A percentile compares a stretch with the other conserved stretches of the same genome.
phyloP scores from a whole-genome alignment of 1,140 invertebrate species.

The Nomia melanderi region DNA sequence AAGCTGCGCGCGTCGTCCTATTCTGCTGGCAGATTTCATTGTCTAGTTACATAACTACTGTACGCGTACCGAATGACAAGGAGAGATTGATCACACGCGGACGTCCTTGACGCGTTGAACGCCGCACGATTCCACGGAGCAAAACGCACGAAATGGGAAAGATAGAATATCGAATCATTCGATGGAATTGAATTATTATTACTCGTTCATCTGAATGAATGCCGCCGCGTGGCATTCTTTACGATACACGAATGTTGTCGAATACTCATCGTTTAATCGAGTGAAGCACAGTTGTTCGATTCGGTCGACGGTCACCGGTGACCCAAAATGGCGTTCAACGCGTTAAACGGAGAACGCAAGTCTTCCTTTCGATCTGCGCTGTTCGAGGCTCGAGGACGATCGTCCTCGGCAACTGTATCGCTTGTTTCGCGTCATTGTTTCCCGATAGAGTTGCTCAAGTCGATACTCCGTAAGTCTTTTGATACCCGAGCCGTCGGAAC shows the following conservation, averaged over 20 bases:
- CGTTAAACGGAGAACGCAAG: slow-evolving; percentile 42
- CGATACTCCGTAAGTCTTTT: slow-evolving; percentile 4
- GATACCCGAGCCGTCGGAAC: not conserved
- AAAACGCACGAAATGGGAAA: too few relatives aligned
- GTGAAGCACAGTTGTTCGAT: too few relatives aligned
- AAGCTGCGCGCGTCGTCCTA: slow-evolving; percentile 32
- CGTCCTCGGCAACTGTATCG: not conserved
- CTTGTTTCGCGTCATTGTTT: slow-evolving; percentile 27
- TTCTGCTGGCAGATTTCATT: slow-evolving; percentile 46
- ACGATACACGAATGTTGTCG: too few relatives aligned
- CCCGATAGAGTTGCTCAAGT: slow-evolving; percentile 22
- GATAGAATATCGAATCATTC: too few relatives aligned
- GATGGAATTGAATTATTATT: too few relatives aligned
- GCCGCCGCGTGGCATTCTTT: too few relatives aligned
- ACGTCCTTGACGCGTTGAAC: too few relatives aligned
- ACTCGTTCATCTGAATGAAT: too few relatives aligned
- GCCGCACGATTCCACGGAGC: too few relatives aligned
- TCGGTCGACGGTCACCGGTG: too few relatives aligned
- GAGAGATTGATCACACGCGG: slow-evolving; percentile 1
- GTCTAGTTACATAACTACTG: slow-evolving; percentile 7
- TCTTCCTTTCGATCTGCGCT: slow-evolving; percentile 56
- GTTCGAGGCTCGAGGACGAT: slow-evolving; percentile 9
- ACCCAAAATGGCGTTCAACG: too few relatives aligned
- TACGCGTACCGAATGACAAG: not conserved
- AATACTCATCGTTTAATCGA: too few relatives aligned